phyloP scores from a whole-genome alignment of 1,140 invertebrate genomes.

The Zophobas atratus region DNA sequence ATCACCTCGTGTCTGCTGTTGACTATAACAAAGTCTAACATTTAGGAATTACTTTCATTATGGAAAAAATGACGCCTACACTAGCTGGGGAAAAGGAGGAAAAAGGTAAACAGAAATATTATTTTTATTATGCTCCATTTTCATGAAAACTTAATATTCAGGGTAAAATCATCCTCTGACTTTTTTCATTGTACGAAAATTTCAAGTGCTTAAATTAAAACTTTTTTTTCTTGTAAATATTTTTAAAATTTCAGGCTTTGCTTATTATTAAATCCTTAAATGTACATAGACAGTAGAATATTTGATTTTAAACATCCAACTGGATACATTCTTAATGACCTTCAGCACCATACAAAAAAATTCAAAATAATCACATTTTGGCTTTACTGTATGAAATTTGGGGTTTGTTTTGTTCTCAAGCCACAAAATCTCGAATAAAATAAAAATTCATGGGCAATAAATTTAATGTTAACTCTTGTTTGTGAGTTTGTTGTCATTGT shows the following conservation, averaged over 20 bases:
- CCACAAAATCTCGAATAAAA: background rate
- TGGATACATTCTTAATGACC: background rate
- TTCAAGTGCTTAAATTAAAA: too few relatives aligned
- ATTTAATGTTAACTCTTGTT: background rate
- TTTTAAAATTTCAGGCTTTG: too few relatives aligned
- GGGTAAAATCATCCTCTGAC: too few relatives aligned
- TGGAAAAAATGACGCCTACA: background rate
- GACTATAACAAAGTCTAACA: constrained; percentile 42
- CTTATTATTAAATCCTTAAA: too few relatives aligned
- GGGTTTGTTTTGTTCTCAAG: too few relatives aligned
- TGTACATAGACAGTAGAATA: too few relatives aligned
- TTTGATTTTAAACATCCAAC: too few relatives aligned
- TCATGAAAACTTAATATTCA: too few relatives aligned
- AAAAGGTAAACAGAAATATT: background rate
- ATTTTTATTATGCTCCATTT: background rate
- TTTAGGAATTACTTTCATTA: constrained; percentile 36
- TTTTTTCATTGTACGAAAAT: too few relatives aligned
- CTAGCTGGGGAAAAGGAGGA: background rate
- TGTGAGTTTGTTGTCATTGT: background rate
- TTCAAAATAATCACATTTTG: background rate
- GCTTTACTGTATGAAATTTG: too few relatives aligned
- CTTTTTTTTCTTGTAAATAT: too few relatives aligned
- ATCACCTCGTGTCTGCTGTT: constrained; percentile 46
- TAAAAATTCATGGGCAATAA: background rate
- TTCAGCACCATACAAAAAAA: background rate